phyloP scores from a whole-genome alignment of 1,140 invertebrate species.

The Bombyx mandarina region DNA sequence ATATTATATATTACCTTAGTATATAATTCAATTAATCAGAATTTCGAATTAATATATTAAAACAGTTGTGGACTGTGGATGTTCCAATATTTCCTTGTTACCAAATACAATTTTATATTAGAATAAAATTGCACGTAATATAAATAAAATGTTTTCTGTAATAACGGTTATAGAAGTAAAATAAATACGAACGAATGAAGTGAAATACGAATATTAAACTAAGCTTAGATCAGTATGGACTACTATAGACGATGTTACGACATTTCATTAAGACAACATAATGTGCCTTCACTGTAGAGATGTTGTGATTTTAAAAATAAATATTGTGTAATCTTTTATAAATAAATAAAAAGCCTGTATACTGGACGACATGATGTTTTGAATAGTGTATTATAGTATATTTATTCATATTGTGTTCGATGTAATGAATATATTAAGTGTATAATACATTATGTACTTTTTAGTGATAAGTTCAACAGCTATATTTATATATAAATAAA shows the following conservation, averaged over 20 bases:
- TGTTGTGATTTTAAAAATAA: conserved; percentile 47
- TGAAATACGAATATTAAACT: too few relatives aligned
- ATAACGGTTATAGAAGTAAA: conserved; percentile 1
- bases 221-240: too few relatives aligned
- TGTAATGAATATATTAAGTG: neutral
- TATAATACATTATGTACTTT: too few relatives aligned
- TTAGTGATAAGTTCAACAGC: too few relatives aligned
- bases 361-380: conserved; percentile 1
- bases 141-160: neutral
- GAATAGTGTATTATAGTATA: neutral
- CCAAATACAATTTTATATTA: neutral
- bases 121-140: neutral
- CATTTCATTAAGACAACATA: conserved; percentile 32
- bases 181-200: neutral
- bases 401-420: neutral
- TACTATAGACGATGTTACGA: too few relatives aligned
- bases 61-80: too few relatives aligned
- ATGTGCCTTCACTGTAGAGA: conserved; percentile 61
- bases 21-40: too few relatives aligned
- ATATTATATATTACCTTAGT: too few relatives aligned
- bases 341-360: neutral
- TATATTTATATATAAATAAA: too few relatives aligned
- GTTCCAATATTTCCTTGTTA: neutral
- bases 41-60: too few relatives aligned
- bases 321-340: conserved; percentile 2